Base-by-base conservation (phyloP, 2,797 vertebrate genomes). In the Poecile montanus region DNA sequence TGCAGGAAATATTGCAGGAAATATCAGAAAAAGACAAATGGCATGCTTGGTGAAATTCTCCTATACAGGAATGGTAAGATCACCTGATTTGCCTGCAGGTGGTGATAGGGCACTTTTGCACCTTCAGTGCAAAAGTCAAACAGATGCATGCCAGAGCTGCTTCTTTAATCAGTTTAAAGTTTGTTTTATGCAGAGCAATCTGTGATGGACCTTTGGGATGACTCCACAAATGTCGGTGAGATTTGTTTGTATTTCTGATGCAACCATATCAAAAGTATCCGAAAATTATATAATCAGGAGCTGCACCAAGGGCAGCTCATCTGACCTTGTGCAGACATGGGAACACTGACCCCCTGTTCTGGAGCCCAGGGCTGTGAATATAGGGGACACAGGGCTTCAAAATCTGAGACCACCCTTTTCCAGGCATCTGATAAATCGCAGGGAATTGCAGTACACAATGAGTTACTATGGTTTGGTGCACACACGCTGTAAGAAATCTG, bases 391-490 rank as follows among this genome's bases (percentile, higher is more conserved):
- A 71, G 72, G 44, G 56, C 70, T 81, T 56, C 88, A 77, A 32
- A 93, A 60, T 56, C 36, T 30, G 30, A 79, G 65, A 27, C 27
- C 30, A 7, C 36, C 80, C 12, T 68, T 91, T 85, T 92, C 72
- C 63, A 77, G 87, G 67, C 85, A 74, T 90, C 77, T 82, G 86
- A 88, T 82, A 44, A 58, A 44, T 85, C 72, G 67, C 66, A 47
- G 82, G 77, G 66, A 92, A 50, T n/a, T 95, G 77, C 68, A 91
- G 67, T 48, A 42, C 75, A 89, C 88, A 96, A 42, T 74, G 79
- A 68, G 73, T 87, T 92, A 92, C 87, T 92, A 71, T 91, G 88
- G 80, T 51, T 79, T 93, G 74, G 82, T 85, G 90, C 93, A 85
- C 70, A 67, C 44, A 67, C 7, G 34, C 88, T 94, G 57, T 77